Base-by-base conservation (phyloP, 2,888 invertebrate genomes). In the Ctenicera cuprea region DNA sequence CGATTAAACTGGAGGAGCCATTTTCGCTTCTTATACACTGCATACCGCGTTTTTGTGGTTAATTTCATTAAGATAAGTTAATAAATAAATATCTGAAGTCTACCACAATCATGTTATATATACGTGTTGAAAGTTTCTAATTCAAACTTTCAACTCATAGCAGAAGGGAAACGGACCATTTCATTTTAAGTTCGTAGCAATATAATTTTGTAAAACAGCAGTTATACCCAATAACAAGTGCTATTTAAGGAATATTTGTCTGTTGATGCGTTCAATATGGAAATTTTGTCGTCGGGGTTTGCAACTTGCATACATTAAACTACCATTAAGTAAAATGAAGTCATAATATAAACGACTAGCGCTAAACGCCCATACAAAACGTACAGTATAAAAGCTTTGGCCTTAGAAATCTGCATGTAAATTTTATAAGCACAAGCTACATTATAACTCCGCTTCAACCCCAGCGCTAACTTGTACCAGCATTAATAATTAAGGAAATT, bases 251-350 rank as follows among this genome's bases (percentile, higher is more conserved):
- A 33, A 33, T 41, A 22, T 57, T 68, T 70, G 69, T 70, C 54
- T 52, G 62, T 70, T 62, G 48, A 26, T 62, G 20, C n/a, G 41
- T 62, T 70, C 62, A 52, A 37, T 61, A 63, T 63, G 69, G 61
- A 70, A 70, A 70, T 63, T 70, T 62, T 22, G 69, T 62, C 69
- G 62, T 70, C 52, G 62, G 54, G 54, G 64, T 57, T 71, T 52
- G 57, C 41, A 63, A 71, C 71, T 63, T 63, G 71, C 54, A 71
- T 64, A 54, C 57, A 71, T 71, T 71, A 71, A 71, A 71, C 45
- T 33, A 41, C 33, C 63, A 71, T 71, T 71, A 71, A 38, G 71
- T 71, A 71, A 71, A 71, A 71, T 71, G 64, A 71, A 64, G 71
- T 71, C 64, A 71, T 69, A 62, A 69, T 71, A 54, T 71, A 57